These are phyloP conservation scores for Procambarus virginalis DNA, from an alignment of 1,140 invertebrate species.

Conservation along the genomic window DNA sequence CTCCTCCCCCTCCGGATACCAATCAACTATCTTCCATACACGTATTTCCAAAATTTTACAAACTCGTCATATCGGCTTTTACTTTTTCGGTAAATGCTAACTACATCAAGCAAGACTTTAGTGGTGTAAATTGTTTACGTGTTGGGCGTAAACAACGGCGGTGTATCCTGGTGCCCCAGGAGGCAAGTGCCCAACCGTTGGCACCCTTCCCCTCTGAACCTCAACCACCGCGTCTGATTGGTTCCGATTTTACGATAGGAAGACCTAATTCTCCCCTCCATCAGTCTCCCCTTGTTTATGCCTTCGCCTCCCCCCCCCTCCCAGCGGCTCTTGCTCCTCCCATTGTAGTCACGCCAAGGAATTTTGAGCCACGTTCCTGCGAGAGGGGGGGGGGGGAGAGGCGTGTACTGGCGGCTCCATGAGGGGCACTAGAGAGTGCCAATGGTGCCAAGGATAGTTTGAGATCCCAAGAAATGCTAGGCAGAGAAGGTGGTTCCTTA, in stretches of 20 bases:
- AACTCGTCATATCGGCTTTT: no score
- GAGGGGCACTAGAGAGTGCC: not conserved
- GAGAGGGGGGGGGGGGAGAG: not conserved
- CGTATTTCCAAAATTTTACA: not conserved
- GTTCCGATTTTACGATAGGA: constrained; percentile 60
- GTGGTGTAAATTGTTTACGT: no score
- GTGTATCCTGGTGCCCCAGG: constrained; percentile 4
- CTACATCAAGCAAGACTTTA: constrained; percentile 24
- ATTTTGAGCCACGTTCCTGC: constrained; percentile 8
- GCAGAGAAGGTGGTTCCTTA: no score
- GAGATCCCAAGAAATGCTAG: not conserved
- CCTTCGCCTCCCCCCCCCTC: not conserved
- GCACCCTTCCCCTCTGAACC: not conserved
- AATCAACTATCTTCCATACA: no score
- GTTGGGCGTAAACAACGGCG: not conserved
- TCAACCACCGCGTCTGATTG: constrained; percentile 29
- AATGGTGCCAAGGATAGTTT: not conserved
- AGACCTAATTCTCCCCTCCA: constrained; percentile 26
- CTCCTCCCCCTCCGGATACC: not conserved
- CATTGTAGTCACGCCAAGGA: constrained; percentile 28
- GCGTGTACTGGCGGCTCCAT: not conserved
- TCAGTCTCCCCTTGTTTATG: constrained; percentile 28
- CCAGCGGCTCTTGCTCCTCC: no score
- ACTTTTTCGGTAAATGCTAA: not conserved
- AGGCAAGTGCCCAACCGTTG: not conserved